Evolutionary conservation across 2,797 vertebrate genomes (phyloP).

Genomic region (Enteromius mattozi): DNA sequence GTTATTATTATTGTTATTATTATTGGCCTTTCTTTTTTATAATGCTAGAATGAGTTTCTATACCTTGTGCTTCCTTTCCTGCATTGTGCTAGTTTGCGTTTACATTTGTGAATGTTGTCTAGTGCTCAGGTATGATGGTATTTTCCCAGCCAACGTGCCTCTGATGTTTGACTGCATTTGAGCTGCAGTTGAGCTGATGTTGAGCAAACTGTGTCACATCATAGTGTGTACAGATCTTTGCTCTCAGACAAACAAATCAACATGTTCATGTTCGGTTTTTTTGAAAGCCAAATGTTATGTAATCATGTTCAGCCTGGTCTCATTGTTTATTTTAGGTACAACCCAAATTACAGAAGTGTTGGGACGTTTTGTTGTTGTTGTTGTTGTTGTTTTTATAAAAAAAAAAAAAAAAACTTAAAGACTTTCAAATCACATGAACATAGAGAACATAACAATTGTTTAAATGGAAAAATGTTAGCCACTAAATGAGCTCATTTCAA

Average conservation of each 20-base stretch:
- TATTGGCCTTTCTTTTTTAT: background rate
- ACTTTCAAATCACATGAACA: too few species aligned
- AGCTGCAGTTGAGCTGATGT: constrained; percentile 46
- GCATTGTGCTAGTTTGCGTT: constrained; percentile 22
- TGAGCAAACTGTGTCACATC: constrained; percentile 20
- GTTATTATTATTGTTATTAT: background rate
- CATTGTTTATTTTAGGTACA: background rate
- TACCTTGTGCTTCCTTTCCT: background rate
- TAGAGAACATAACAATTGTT: too few species aligned
- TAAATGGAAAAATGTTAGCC: too few species aligned
- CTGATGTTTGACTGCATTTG: constrained; percentile 39
- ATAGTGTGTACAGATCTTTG: constrained; percentile 9
- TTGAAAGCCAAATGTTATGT: background rate
- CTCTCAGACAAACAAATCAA: background rate
- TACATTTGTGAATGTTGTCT: constrained; percentile 44
- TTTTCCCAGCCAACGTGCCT: constrained; percentile 25
- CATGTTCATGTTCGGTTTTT: background rate
- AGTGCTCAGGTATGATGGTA: background rate
- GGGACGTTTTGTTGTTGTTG: too few species aligned
- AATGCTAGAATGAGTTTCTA: background rate
- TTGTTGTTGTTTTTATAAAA: too few species aligned
- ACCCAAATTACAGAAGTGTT: too few species aligned
- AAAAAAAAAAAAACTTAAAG: too few species aligned
- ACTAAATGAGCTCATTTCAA: too few species aligned
- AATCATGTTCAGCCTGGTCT: background rate